A percentile compares a stretch with the other conserved stretches of the same genome.
Evolutionary conservation across 2,888 invertebrate species (phyloP).

Genomic region (Chrysopilus asiliformis): DNA sequence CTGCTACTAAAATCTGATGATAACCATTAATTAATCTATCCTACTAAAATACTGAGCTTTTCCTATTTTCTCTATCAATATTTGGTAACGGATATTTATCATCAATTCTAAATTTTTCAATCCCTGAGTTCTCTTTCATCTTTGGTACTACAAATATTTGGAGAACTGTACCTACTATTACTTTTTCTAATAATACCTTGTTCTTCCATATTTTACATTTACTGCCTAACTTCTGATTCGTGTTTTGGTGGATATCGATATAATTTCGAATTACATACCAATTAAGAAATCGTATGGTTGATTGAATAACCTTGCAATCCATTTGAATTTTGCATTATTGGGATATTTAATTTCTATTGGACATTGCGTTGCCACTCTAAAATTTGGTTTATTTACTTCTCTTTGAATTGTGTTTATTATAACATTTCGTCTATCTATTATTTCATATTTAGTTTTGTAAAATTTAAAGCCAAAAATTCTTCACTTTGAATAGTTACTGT

Average conservation of each 20-base stretch:
- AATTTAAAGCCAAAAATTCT: too few relatives aligned
- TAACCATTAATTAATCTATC: conserved; percentile 13
- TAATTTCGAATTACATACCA: conserved; percentile 1
- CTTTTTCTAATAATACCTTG: too few relatives aligned
- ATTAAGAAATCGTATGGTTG: conserved; percentile 2
- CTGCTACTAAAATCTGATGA: conserved; percentile 13
- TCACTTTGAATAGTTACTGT: too few relatives aligned
- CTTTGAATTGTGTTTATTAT: conserved; percentile 1
- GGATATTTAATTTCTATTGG: neutral
- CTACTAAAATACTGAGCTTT: too few relatives aligned
- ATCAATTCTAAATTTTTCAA: conserved; percentile 11
- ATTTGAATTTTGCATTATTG: neutral
- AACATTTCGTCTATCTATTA: too few relatives aligned
- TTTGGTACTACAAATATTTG: conserved; percentile 10
- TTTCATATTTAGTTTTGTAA: too few relatives aligned
- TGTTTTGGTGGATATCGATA: too few relatives aligned
- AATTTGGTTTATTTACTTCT: neutral
- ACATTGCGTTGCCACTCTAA: neutral
- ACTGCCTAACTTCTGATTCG: conserved; percentile 6
- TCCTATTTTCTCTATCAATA: too few relatives aligned
- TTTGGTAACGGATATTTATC: conserved; percentile 11
- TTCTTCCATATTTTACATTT: conserved; percentile 8
- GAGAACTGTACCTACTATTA: conserved; percentile 9
- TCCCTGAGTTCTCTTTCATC: conserved; percentile 9
- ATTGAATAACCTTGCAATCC: neutral